Evolutionary conservation across 2,113 vertebrate species (phyloP), one percentile per base, ranked within the genome.

Genomic region (Piaya cayana): DNA sequence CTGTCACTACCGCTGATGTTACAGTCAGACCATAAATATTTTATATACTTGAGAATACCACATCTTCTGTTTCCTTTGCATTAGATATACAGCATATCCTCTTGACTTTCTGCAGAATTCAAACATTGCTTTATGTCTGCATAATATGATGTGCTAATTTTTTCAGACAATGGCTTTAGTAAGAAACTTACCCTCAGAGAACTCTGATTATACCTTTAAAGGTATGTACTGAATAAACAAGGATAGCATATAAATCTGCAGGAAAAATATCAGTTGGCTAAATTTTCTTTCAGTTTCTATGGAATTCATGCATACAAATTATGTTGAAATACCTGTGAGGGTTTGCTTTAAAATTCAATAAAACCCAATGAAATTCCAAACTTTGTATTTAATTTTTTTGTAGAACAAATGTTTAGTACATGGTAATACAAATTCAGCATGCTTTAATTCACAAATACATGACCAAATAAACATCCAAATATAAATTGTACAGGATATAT

Each of bases 1-100:
- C 47, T 91, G 59, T 80, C 93, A 39, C 59, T 82, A 52, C 29
- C 55, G 70, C 29, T 3, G 1, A 9, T 80, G 71, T 80, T 94
- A 63, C 47, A 82, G 64, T 79, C 82, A 86, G 16, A 10, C 47
- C 71, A 83, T 93, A 88, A 95, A 94, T 96, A 88, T 78, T 96
- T 95, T 0, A 94, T 92, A 71, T 29, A 91, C 6, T 37, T 78
- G 47, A 90, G 32, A 91, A 77, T 18, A 82, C 29, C 26, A 80
- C 56, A 37, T 94, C 68, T 86, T 90, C 58, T 92, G 4, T 56
- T 85, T 82, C 17, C 52, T 88, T 74, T 83, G 32, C 47, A 39
- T 65, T 50, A 74, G 19, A 27, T 74, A 92, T 32, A 78, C 15
- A 37, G 29, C 59, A 5, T 34, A 42, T 52, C 21, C 6, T 58